These are phyloP conservation scores for Micromesistius poutassou DNA, from an alignment of 2,797 vertebrate species.

Conservation along the genomic window DNA sequence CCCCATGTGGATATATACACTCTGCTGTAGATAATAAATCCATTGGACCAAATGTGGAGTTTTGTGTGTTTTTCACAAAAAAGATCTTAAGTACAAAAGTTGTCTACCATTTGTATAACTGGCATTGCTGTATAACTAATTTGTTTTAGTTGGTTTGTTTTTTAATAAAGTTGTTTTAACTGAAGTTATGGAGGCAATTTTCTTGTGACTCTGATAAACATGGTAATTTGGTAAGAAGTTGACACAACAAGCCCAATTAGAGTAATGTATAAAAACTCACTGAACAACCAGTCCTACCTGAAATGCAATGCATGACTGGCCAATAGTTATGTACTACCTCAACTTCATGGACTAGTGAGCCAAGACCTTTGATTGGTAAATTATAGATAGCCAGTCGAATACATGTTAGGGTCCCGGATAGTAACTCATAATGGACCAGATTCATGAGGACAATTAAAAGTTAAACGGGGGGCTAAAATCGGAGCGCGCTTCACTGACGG, in stretches of 20 bases:
- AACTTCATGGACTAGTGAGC: no score
- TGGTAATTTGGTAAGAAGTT: not conserved
- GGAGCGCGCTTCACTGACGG: no score
- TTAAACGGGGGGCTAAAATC: no score
- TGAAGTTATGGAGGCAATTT: not conserved
- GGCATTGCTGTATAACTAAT: not conserved
- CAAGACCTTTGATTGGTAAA: no score
- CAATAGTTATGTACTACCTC: no score
- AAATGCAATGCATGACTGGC: not conserved
- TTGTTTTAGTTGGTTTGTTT: not conserved
- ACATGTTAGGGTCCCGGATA: no score
- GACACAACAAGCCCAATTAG: no score
- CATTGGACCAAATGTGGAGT: slow-evolving; percentile 6
- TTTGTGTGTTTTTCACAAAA: not conserved
- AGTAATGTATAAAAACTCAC: not conserved
- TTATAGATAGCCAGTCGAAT: no score
- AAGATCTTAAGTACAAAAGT: not conserved
- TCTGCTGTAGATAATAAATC: slow-evolving; percentile 6
- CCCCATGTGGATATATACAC: not conserved
- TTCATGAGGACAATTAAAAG: no score
- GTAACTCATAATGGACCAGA: no score
- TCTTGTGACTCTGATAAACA: not conserved
- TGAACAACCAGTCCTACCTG: not conserved
- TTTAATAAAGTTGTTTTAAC: slow-evolving; percentile 1
- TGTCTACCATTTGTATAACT: not conserved